Evolutionary conservation across 2,113 vertebrate genomes (phyloP), one percentile per base, ranked within the genome.

Genomic region (Gasterosteus aculeatus): DNA sequence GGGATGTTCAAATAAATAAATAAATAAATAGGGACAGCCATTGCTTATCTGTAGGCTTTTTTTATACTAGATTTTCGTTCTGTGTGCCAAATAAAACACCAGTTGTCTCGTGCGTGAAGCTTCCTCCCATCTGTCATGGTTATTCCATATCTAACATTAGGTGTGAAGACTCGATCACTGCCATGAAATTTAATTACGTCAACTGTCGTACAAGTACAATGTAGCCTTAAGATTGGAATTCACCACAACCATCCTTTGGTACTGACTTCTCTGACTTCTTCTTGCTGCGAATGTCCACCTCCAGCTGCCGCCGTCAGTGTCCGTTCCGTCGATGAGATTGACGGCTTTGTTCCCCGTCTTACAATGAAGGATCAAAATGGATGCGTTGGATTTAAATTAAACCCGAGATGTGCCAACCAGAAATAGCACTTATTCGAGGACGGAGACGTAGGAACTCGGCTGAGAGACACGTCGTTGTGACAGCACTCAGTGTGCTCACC

Each of bases 341-440:
- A 78, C 73, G 67, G 61, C 46, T 62, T 69, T 39, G 63, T 72
- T 76, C 68, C 68, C 69, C 31, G 54, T 44, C 69, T 79, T 71
- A 73, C 66, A 84, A 81, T 75, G 64, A 47, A 61, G 63, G 61
- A 74, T 83, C 72, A 75, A 33, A 86, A 80, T 68, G 64, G 69
- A 89, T 77, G 78, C 80, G 83, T 86, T 89, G 84, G 69, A 90
- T 87, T 88, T 79, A 88, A 83, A 71, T 58, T 44, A 57, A 73
- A 81, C 35, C 22, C 12, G 54, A 69, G 66, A 88, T 46, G 70
- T 75, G 75, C 65, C 78, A 72, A 83, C 41, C 41, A 75, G 63
- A 85, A 85, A 85, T 69, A 78, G 73, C 59, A 85, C 18, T 49
- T 74, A 72, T 86, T 76, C 33, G 61, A 85, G 72, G 56, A 69